Evolutionary conservation across 2,113 vertebrate species (phyloP).

Genomic region (Grus americana): DNA sequence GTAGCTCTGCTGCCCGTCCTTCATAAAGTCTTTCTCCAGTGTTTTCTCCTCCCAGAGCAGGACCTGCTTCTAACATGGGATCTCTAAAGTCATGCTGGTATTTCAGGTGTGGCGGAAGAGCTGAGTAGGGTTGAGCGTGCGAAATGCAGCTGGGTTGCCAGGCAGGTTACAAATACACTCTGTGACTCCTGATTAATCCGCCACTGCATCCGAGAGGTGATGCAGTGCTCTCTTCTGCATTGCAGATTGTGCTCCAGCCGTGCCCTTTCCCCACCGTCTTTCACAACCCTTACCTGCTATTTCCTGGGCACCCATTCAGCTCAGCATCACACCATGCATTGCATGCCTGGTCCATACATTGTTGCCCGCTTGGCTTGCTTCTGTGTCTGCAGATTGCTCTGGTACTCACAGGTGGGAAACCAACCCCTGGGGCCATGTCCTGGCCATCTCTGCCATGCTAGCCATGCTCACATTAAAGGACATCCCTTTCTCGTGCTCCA

Average conservation of each 20-base stretch:
- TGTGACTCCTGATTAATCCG: conserved; percentile 54
- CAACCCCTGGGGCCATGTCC: neutral
- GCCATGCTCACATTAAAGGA: neutral
- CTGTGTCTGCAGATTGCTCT: neutral
- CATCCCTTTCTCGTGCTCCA: neutral
- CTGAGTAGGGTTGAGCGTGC: neutral
- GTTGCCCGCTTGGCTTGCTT: neutral
- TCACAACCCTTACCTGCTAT: neutral
- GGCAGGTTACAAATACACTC: conserved; percentile 47
- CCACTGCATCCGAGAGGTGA: conserved; percentile 1
- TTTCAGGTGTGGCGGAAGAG: neutral
- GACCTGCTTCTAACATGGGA: neutral
- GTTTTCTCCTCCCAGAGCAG: neutral
- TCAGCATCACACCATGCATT: neutral
- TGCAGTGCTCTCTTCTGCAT: conserved; percentile 62
- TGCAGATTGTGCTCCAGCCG: conserved; percentile 40
- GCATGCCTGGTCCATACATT: accelerated
- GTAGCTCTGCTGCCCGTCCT: neutral
- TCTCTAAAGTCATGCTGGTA: neutral
- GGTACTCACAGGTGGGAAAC: neutral
- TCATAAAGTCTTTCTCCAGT: neutral
- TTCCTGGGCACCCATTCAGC: neutral
- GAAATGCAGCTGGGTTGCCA: conserved; percentile 20
- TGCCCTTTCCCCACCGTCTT: conserved; percentile 22
- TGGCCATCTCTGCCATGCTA: neutral